phyloP scores from a whole-genome alignment of 2,888 invertebrate species.

The Caenorhabditis afra region DNA sequence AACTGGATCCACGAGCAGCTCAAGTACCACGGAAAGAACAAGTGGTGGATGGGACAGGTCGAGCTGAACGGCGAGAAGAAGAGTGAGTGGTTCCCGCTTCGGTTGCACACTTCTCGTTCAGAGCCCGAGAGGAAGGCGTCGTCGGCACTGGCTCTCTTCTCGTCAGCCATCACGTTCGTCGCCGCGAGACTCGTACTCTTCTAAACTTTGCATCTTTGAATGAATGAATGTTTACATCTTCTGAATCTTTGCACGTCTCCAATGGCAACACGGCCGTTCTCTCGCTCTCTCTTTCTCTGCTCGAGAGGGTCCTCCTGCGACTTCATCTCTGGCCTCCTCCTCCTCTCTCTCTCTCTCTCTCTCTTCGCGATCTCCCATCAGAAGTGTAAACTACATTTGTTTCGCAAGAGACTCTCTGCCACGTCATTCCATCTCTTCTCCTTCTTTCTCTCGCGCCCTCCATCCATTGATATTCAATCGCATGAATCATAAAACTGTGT shows the following conservation, averaged over 20 bases:
- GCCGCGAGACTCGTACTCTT: slow-evolving; percentile 17
- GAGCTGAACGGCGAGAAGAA: slow-evolving; percentile 31
- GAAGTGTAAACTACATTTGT: neutral
- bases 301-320: slow-evolving; percentile 12
- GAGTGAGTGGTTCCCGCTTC: slow-evolving; percentile 17
- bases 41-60: slow-evolving; percentile 13
- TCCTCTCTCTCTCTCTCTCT: slow-evolving; percentile 6
- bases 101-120: neutral
- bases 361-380: neutral
- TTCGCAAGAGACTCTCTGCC: slow-evolving; percentile 15
- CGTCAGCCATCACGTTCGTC: slow-evolving; percentile 37
- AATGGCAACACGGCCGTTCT: slow-evolving; percentile 43
- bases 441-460: slow-evolving; percentile 12
- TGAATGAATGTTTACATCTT: slow-evolving; percentile 11
- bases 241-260: slow-evolving; percentile 38
- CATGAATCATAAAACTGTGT: slow-evolving; percentile 37
- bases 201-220: slow-evolving; percentile 5
- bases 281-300: slow-evolving; percentile 13
- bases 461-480: slow-evolving; percentile 34
- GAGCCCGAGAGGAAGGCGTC: slow-evolving; percentile 24
- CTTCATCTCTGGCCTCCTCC: slow-evolving; percentile 3
- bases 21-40: slow-evolving; percentile 45
- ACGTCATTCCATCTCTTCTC: slow-evolving; percentile 24
- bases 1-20: slow-evolving; percentile 32
- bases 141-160: slow-evolving; percentile 21